Conservation (phyloP, 2,797 vertebrate genomes). For the Rhynchonycteris naso region DNA sequence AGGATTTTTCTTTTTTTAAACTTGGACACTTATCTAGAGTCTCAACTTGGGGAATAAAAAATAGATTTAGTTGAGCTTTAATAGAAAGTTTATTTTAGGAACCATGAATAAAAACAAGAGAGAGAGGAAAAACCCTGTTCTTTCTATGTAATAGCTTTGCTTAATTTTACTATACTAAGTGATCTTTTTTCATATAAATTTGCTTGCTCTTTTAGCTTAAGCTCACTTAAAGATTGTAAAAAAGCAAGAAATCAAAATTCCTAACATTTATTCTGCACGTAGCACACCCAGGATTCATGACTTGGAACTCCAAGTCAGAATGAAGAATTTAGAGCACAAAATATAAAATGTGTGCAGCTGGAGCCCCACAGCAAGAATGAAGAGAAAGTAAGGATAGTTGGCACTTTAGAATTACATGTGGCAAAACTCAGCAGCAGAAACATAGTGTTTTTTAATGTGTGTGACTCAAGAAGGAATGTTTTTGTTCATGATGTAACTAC, state of each 20-base stretch:
- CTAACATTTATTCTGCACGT: slow-evolving; percentile 60
- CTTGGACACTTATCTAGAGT: background rate
- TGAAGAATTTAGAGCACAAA: slow-evolving; percentile 78
- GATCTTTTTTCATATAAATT: slow-evolving; percentile 66
- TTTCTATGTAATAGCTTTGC: slow-evolving; percentile 35
- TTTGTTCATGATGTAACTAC: slow-evolving; percentile 69
- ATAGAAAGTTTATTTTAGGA: background rate
- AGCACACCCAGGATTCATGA: slow-evolving; percentile 73
- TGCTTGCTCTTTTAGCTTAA: slow-evolving; percentile 74
- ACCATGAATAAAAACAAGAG: background rate
- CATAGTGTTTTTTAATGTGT: slow-evolving; percentile 68
- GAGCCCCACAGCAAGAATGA: slow-evolving; percentile 57
- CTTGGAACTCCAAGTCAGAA: slow-evolving; percentile 77
- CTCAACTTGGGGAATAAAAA: background rate
- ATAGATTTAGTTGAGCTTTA: background rate
- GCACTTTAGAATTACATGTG: slow-evolving; percentile 77
- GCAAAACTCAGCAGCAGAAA: slow-evolving; percentile 65
- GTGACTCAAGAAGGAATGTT: slow-evolving; percentile 70
- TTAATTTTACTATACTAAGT: slow-evolving; percentile 24
- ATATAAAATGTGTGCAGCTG: slow-evolving; percentile 62
- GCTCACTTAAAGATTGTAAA: background rate
- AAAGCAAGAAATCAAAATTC: slow-evolving; percentile 62
- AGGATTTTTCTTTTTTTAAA: background rate
- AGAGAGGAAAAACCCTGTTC: background rate
- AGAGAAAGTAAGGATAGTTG: slow-evolving; percentile 81